Evolutionary conservation across 2,113 vertebrate species (phyloP), one percentile per base, ranked within the genome.

Genomic region (Pelmatolapia mariae): DNA sequence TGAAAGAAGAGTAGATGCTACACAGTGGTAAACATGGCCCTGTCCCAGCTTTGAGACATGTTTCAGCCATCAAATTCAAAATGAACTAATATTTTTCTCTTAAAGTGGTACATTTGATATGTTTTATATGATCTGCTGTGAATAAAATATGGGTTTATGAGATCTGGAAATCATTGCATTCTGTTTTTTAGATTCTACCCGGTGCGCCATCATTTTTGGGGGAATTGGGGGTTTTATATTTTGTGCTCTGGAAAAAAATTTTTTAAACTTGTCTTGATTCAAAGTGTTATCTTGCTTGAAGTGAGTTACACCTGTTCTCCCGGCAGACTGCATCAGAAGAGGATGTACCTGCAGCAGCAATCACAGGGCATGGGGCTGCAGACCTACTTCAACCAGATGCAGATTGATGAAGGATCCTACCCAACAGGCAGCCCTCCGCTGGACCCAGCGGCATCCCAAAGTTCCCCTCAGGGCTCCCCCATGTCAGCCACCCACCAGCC

Each of bases 351-450:
- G 22, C 99, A 99, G 96, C 98, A 99, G 88, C 98, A 99, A 89
- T 97, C 98, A 16, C 99, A 99, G 95, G 92, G 95, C 57, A 40
- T 92, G 90, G 95, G 95, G 15, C 97, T 99, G 86, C 99, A 98
- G 93, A 93, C 97, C 1, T 99, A 99, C 93, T 99, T 99, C 89
- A 99, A 99, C 95, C 99, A 99, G 97, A 98, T 99, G 98, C 99
- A 99, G 90, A 99, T 99, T 71, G 99, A 97, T 0, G 98, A 99
- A 94, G 96, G 95, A 82, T 96, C 98, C 0, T 99, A 96, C 91
- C 93, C 97, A 0, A 84, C 97, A 2, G 94, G 91, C 5, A 71
- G 95, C 92, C 57, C 97, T 88, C 88, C 95, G 61, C 96, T 97
- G 92, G 97, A 98, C 2, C 95, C 96, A 12, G 81, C 97, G 57